Percentiles rank a stretch among this genome's conserved stretches.
Evolutionary conservation across 1,140 invertebrate species (phyloP).

Genomic region (Drosophila kepulauana): DNA sequence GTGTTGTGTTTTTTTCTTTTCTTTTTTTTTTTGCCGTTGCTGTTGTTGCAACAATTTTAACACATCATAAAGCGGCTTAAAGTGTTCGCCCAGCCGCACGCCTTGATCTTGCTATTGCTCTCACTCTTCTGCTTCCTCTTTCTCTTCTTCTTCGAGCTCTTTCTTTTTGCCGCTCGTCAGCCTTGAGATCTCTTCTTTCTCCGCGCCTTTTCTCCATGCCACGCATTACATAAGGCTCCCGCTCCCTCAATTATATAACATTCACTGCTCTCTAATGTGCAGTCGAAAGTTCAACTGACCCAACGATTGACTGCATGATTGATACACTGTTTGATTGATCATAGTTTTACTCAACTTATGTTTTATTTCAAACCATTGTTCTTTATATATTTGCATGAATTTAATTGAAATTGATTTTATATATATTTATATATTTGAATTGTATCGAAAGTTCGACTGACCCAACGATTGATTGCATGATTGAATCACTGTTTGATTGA

Average conservation of each 20-base stretch:
- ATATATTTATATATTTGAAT: too few species aligned
- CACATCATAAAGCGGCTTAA: conserved; percentile 53
- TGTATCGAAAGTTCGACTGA: neutral
- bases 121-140: neutral
- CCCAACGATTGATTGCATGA: neutral
- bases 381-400: too few species aligned
- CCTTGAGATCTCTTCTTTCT: neutral
- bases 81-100: conserved; percentile 41
- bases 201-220: neutral
- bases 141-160: neutral
- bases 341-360: too few species aligned
- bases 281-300: conserved; percentile 10
- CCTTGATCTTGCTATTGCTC: conserved; percentile 32
- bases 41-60: conserved; percentile 51
- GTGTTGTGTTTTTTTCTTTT: neutral
- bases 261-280: neutral
- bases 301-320: neutral
- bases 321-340: neutral
- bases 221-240: conserved; percentile 1
- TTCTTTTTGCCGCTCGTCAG: neutral
- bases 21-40: conserved; percentile 6
- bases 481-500: neutral
- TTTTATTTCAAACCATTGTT: too few species aligned
- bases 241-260: neutral
- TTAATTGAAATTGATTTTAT: too few species aligned